Evolutionary conservation across 2,113 vertebrate genomes (phyloP), one percentile per base, ranked within the genome.

Genomic region (Theristicus caerulescens): DNA sequence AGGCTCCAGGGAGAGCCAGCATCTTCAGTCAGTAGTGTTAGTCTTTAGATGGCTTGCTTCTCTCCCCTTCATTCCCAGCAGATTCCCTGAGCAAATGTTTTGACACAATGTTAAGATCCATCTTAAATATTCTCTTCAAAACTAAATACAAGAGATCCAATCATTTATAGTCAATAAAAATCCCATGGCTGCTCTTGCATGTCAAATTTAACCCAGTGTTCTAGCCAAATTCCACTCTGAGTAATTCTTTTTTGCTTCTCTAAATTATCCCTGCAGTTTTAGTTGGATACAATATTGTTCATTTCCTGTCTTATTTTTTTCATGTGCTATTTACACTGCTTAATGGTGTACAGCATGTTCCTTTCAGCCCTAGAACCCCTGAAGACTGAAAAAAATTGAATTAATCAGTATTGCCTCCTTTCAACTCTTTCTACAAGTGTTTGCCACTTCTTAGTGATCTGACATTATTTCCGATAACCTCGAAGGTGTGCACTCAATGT

Each of bases 191-290:
- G 83, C 66, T 91, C 81, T 89, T 95, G 86, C 86, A 96, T 95
- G 91, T 97, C 86, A 96, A 42, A 94, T 94, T 96, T 96, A 96
- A 97, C 89, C 83, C 84, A 90, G 61, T 46, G 89, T 96, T 95
- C 96, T 94, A 95, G 96, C 96, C 96, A 96, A 96, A 91, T 97
- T 97, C 94, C 95, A 91, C 73, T 97, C 94, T 97, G 95, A 97
- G 95, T 97, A 96, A 96, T 97, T 97, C 95, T 88, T 95, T 82
- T 95, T 96, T 95, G 66, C 94, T 85, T 94, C 93, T 95, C 95
- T 96, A 91, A 97, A 96, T 96, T 96, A 96, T 95, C 93, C 96
- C 94, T 96, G 78, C 87, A 96, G 95, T 97, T 97, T 97, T 95
- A 96, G 95, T 97, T 97, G 96, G 96, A 97, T 96, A 91, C 87